Evolutionary conservation across 2,797 vertebrate species (phyloP), one percentile per base, ranked within the genome.

Genomic region (Lagorchestes hirsutus): DNA sequence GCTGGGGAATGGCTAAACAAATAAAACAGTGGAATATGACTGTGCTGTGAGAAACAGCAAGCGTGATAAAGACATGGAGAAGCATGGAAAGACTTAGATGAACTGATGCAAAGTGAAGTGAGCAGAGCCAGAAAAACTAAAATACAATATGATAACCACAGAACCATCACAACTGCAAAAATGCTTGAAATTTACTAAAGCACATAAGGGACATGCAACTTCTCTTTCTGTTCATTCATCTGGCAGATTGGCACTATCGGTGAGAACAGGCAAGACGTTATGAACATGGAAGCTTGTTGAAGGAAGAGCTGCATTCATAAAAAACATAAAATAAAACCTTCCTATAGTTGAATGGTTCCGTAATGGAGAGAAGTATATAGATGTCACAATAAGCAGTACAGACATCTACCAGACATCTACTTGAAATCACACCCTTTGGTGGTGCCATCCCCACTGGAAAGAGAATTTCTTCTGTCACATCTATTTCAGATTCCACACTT

Each of bases 251-350:
- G 99, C 99, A 0, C 98, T 99, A 57, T 99, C 99, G 54, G 99
- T 99, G 0, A 99, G 99, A 94, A 99, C 99, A 40, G 99, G 99
- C 98, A 99, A 99, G 97, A 99, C 99, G 31, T 98, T 99, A 96
- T 99, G 99, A 98, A 99, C 99, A 0, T 99, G 99, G 99, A 99
- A 99, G 98, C 99, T 99, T 93, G 98, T 99, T 91, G 99, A 99
- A 92, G 99, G 99, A 98, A 98, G 99, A 98, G 99, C 99, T 4
- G 99, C 99, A n/a, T 99, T 99, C 97, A 99, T 99, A 98, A 99
- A 99, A 99, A 99, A 99, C 97, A 99, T 99, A 97, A 99, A 99
- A 97, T 99, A 99, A 99, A 99, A 99, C 98, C 99, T 99, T 57
- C 99, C 99, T 95, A 99, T 99, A 91, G 99, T 99, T 90, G 98